Base-by-base conservation (phyloP, 2,888 invertebrate genomes). In the Caenorhabditis sp. region DNA sequence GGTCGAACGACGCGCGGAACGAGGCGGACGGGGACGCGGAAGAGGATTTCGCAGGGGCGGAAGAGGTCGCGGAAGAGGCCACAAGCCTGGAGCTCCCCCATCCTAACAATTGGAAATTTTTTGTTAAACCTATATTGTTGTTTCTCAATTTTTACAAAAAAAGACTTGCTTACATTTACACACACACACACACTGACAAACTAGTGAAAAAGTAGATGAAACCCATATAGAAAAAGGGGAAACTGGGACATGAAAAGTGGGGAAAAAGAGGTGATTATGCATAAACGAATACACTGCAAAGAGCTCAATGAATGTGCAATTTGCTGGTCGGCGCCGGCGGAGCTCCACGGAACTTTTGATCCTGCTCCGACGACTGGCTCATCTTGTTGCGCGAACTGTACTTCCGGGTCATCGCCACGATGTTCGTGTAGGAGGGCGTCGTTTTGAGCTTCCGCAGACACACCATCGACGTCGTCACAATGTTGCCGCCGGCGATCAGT, bases 401-500 rank as follows among this genome's bases (percentile, higher is more conserved):
- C 53, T 86, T 86, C 8, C 81, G 70, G 2, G 84, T 81, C 55
- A 86, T 50, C 6, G 77, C 58, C 22, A 72, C 52, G 13, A 80
- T 79, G 15, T 77, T 78, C 8, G 78, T 66, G 56, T 78, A 80
- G 15, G 77, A 70, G 3, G 79, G 65, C n/a, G 80, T 68, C 20
- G 81, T 62, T 22, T 77, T 65, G 39, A 86, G 43, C 65, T 88
- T 88, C 22, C 82, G 76, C 30, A 82, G 50, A 61, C 85, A 73
- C 2, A 88, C 88, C 52, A 81, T 65, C 35, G 78, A 65, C 1
- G 87, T 87, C 7, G 89, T 89, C 17, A 80, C 72, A 30, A 85
- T 79, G 75, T 89, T 89, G 48, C 89, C 88, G 35, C 80, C 66
- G 43, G 84, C 82, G 53, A 89, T 80, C 13, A 85, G 39, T 43